A percentile compares a stretch with the other conserved stretches of the same genome.
Evolutionary conservation across 2,888 invertebrate species (phyloP).

Genomic region (Tetanocera ferruginea): DNA sequence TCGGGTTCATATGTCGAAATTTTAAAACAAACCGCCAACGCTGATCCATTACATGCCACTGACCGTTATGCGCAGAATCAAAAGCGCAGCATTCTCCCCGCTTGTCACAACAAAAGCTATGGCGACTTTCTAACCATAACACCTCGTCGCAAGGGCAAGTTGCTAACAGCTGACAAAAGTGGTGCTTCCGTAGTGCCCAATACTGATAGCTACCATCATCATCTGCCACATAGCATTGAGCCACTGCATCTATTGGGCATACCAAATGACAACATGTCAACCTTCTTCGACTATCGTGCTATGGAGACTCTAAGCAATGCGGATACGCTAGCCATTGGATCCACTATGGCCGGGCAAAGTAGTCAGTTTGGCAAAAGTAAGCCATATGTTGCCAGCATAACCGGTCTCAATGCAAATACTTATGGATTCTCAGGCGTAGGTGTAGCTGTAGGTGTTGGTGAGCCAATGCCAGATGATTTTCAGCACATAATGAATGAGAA

Average conservation of each 20-base stretch:
- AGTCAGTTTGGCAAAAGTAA: slow-evolving; percentile 42
- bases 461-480: slow-evolving; percentile 53
- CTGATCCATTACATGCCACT: slow-evolving; percentile 42
- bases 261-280: slow-evolving; percentile 55
- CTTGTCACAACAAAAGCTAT: slow-evolving; percentile 63
- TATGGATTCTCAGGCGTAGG: slow-evolving; percentile 29
- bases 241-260: slow-evolving; percentile 60
- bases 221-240: slow-evolving; percentile 61
- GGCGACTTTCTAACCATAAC: slow-evolving; percentile 65
- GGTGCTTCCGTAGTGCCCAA: slow-evolving; percentile 34
- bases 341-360: slow-evolving; percentile 57
- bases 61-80: slow-evolving; percentile 21
- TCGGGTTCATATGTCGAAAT: slow-evolving; percentile 67
- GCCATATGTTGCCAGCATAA: slow-evolving; percentile 47
- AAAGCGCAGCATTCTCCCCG: slow-evolving; percentile 39
- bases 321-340: slow-evolving; percentile 63
- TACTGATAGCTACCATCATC: slow-evolving; percentile 54
- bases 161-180: slow-evolving; percentile 44
- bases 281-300: slow-evolving; percentile 61
- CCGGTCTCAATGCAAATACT: slow-evolving; percentile 45
- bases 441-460: slow-evolving; percentile 13
- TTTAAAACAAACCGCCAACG: slow-evolving; percentile 54
- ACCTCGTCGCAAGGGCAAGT: slow-evolving; percentile 60
- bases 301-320: slow-evolving; percentile 65
- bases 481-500: slow-evolving; percentile 60